phyloP scores from a whole-genome alignment of 2,113 vertebrate species.

The Phaethornis superciliosus region DNA sequence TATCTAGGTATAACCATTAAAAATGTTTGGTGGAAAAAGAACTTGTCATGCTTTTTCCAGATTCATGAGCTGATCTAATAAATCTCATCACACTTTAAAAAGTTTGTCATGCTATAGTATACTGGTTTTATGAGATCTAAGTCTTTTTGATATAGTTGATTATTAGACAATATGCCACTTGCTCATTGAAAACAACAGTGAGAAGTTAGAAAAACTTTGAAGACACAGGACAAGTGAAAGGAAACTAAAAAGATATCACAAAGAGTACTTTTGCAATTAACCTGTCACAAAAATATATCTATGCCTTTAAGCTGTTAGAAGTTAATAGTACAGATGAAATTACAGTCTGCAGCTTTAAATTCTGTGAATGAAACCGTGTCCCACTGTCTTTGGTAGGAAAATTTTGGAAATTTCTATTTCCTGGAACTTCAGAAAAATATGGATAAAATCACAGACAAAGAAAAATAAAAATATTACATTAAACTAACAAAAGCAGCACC shows the following conservation, averaged over 20 bases:
- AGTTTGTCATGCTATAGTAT: neutral
- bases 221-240: neutral
- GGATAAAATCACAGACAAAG: neutral
- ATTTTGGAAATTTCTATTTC: neutral
- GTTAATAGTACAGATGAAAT: neutral
- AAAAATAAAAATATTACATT: neutral
- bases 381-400: neutral
- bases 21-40: neutral
- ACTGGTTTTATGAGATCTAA: neutral
- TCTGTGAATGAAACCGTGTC: neutral
- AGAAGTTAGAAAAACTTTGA: neutral
- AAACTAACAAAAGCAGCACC: neutral
- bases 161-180: neutral
- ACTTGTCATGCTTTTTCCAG: fast-evolving
- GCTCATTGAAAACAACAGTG: neutral
- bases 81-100: neutral
- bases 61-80: neutral
- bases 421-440: neutral
- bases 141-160: neutral
- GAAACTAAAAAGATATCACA: neutral
- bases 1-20: neutral
- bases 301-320: neutral
- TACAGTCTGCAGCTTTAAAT: neutral
- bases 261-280: neutral
- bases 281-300: neutral